Conservation (phyloP, 2,888 invertebrate genomes). For the Lasioglossum leucozonium region DNA sequence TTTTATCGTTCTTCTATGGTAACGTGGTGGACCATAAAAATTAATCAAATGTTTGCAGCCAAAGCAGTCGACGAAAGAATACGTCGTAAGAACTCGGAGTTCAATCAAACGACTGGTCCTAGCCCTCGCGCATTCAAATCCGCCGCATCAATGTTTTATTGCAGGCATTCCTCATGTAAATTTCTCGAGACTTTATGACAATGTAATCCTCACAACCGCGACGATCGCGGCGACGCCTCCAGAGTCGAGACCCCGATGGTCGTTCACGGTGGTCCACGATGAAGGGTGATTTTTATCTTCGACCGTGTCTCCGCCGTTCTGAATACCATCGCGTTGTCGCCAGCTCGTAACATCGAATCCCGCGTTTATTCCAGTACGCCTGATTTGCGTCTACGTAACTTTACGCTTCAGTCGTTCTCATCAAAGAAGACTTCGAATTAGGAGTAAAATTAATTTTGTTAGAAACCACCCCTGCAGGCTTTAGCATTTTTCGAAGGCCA, state of each 20-base stretch:
- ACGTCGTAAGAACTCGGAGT: constrained; percentile 18
- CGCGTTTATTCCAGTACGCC: constrained; percentile 28
- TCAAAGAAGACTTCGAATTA: neutral
- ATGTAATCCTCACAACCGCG: constrained; percentile 80
- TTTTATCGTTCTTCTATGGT: constrained; percentile 7
- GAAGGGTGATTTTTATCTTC: constrained; percentile 64
- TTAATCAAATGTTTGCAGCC: neutral
- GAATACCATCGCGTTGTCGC: constrained; percentile 36
- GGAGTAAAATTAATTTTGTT: neutral
- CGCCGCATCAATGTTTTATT: constrained; percentile 80
- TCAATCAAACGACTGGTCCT: constrained; percentile 56
- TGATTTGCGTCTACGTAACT: constrained; percentile 20
- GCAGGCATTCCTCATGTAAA: constrained; percentile 81
- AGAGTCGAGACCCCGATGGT: constrained; percentile 43
- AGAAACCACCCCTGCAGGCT: neutral
- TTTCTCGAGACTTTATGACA: constrained; percentile 79
- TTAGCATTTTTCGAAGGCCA: neutral
- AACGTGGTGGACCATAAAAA: neutral
- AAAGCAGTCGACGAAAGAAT: constrained; percentile 11
- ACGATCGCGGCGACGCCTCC: constrained; percentile 65
- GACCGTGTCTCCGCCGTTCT: constrained; percentile 24
- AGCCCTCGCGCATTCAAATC: constrained; percentile 72
- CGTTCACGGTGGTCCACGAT: constrained; percentile 58
- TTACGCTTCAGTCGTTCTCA: neutral
- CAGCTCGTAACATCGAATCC: constrained; percentile 40